Evolutionary conservation across 2,113 vertebrate species (phyloP), one percentile per base, ranked within the genome.

Genomic region (Amphilophus citrinellus): DNA sequence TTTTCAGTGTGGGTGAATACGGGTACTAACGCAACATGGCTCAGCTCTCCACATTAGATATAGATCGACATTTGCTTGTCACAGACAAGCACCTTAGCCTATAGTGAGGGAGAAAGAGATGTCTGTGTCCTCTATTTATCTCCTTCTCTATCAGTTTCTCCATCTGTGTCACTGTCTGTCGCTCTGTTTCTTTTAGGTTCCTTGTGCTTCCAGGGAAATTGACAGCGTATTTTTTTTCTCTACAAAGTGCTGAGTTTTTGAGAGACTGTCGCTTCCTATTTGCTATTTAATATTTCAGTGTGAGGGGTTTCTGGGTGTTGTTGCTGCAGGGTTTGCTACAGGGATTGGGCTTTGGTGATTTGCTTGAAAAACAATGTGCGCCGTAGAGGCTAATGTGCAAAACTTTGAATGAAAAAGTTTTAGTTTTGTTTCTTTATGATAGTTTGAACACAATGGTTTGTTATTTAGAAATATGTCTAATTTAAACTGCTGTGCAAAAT

Each of bases 251-350:
- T 90, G 89, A 90, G 82, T 91, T 90, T 95, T 95, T 58, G 13
- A 84, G 84, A 84, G 85, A 89, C 90, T 95, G 95, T 96, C 94
- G 76, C 93, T 89, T 94, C 86, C 87, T 84, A 91, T 95, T 96
- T 95, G 83, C 84, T 83, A 68, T 90, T 94, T 93, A 94, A 95
- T 95, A 94, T 94, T 94, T 96, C 94, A 96, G 85, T 62, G 80
- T 60, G 91, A 91, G 80, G 85, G 89, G 84, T 84, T 88, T 80
- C 60, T 73, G 60, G 76, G 83, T 71, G 80, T 85, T 88, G 78
- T 90, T 78, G 77, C 82, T 90, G 85, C 83, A 75, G 85, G 85
- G 79, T 77, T 66, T 82, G 68, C 82, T 61, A 60, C 65, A 76
- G 73, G 75, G 63, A 83, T 44, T 57, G 60, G 32, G 68, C 84